A percentile compares a stretch with the other conserved stretches of the same genome.
Evolutionary conservation across 2,888 invertebrate species (phyloP).

Genomic region (Portevinia maculata): DNA sequence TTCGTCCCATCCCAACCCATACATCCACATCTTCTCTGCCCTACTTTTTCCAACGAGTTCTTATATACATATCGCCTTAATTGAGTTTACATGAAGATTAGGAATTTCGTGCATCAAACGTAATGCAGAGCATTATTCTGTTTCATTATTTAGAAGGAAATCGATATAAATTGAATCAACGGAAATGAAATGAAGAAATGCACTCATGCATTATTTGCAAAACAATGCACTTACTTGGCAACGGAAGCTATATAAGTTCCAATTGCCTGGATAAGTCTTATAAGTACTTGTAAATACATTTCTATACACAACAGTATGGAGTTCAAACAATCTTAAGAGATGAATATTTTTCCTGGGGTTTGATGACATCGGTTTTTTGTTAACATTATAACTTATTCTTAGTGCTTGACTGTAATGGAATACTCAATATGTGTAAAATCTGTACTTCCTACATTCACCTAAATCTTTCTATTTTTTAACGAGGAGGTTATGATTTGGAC

Average conservation of each 20-base stretch:
- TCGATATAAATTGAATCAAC: conserved; percentile 49
- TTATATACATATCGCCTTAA: conserved; percentile 31
- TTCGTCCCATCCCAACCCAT: conserved; percentile 10
- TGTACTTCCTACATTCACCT: too few relatives aligned
- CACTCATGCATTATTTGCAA: conserved; percentile 5
- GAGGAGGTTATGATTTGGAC: too few relatives aligned
- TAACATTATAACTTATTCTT: too few relatives aligned
- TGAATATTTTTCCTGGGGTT: too few relatives aligned
- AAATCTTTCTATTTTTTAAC: too few relatives aligned
- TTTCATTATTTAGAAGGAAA: conserved; percentile 19
- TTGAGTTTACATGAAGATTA: conserved; percentile 64
- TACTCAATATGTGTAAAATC: too few relatives aligned
- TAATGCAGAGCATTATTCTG: neutral
- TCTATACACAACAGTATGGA: too few relatives aligned
- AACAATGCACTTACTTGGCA: conserved; percentile 3
- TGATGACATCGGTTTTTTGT: too few relatives aligned
- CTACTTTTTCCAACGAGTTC: neutral
- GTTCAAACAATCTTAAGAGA: too few relatives aligned
- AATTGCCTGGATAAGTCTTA: neutral
- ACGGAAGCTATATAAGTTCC: too few relatives aligned
- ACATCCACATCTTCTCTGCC: neutral
- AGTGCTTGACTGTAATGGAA: too few relatives aligned
- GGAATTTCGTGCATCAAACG: conserved; percentile 50
- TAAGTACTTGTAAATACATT: neutral
- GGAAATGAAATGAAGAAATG: conserved; percentile 8